Conservation (phyloP, 23 tunicate species). For the Diplosoma virens region DNA sequence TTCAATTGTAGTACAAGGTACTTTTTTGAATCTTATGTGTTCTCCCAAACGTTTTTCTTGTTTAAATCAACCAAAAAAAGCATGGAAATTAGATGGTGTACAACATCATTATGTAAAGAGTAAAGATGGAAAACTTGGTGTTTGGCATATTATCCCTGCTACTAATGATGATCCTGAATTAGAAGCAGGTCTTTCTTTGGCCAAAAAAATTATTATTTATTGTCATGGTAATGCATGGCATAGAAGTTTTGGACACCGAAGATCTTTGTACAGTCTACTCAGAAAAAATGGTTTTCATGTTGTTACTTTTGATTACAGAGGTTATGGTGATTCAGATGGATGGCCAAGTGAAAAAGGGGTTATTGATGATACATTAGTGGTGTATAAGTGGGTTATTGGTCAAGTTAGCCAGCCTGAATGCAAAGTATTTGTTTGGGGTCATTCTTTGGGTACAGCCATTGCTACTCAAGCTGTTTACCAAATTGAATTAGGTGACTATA, state of each 20-base stretch:
- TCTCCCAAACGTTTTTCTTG: constrained; percentile 16
- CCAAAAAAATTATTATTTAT: constrained; percentile 61
- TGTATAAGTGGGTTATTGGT: constrained; percentile 45
- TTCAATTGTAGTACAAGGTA: constrained; percentile 30
- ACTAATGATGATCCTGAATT: neutral
- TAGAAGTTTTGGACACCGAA: constrained; percentile 68
- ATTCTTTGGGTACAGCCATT: constrained; percentile 71
- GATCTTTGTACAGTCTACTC: constrained; percentile 21
- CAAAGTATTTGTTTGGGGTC: constrained; percentile 75
- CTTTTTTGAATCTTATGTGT: constrained; percentile 53
- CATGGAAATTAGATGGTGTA: constrained; percentile 27
- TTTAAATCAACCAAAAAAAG: constrained; percentile 29
- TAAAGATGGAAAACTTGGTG: constrained; percentile 43
- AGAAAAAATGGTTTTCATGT: constrained; percentile 48
- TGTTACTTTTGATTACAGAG: constrained; percentile 83
- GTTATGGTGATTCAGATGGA: constrained; percentile 90
- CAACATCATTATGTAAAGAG: constrained; percentile 21
- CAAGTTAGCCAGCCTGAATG: constrained; percentile 12
- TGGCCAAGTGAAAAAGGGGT: constrained; percentile 59
- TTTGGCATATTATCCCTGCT: constrained; percentile 70
- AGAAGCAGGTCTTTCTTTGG: constrained; percentile 7
- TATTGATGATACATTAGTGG: constrained; percentile 38
- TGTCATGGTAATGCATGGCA: constrained; percentile 82
- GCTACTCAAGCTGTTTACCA: constrained; percentile 52
- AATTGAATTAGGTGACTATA: constrained; percentile 16